Conservation (phyloP, 64 coral and sea anemone genomes). For the Orbicella faveolata region DNA sequence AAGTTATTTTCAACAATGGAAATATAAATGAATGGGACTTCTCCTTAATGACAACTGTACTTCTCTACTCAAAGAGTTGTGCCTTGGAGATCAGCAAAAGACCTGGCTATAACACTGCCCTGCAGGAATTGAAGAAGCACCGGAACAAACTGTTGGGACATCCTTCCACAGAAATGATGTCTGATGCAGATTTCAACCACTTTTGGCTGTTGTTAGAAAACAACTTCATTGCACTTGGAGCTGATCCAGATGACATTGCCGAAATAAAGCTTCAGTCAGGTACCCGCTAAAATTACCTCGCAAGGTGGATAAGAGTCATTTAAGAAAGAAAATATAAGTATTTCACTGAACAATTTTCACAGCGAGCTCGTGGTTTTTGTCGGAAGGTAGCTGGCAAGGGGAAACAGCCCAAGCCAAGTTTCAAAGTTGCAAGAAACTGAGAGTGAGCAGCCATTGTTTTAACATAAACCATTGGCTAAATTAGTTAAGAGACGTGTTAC, state of each 20-base stretch:
- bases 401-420: no score
- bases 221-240: slow-evolving; percentile 58
- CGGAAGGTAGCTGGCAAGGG: no score
- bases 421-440: no score
- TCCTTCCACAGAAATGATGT: slow-evolving; percentile 51
- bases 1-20: slow-evolving; percentile 36
- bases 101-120: slow-evolving; percentile 42
- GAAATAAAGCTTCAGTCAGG: slow-evolving; percentile 9
- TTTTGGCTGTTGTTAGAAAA: slow-evolving; percentile 45
- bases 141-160: slow-evolving; percentile 74
- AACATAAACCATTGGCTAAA: no score
- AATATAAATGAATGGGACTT: slow-evolving; percentile 79
- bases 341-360: no score
- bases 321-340: no score
- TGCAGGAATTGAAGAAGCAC: slow-evolving; percentile 42
- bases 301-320: no score
- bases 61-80: slow-evolving; percentile 59
- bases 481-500: no score
- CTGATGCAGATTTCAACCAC: slow-evolving; percentile 54
- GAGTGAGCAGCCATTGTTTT: no score
- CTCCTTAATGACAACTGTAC: slow-evolving; percentile 66
- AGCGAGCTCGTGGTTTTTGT: no score
- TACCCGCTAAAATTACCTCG: no score
- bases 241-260: slow-evolving; percentile 47
- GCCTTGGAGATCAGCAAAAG: slow-evolving; percentile 33